Conservation (phyloP, 1,140 invertebrate genomes). For the Trachelipus rathkii region DNA sequence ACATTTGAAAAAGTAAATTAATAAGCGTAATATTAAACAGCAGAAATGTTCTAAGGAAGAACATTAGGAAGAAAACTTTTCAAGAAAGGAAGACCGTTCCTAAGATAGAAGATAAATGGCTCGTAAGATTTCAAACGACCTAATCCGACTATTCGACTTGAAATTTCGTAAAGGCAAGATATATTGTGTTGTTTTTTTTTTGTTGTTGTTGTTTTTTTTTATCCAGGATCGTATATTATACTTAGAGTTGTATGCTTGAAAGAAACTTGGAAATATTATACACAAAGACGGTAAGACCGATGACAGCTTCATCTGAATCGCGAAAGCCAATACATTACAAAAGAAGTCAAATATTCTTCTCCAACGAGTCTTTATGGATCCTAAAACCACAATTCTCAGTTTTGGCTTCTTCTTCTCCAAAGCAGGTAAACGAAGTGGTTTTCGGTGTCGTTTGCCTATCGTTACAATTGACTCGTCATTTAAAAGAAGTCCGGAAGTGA, state of each 20-base stretch:
- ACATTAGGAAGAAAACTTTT: too few relatives aligned
- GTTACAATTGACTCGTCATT: neutral
- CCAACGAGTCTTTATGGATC: neutral
- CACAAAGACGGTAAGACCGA: neutral
- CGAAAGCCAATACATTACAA: neutral
- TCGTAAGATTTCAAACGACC: neutral
- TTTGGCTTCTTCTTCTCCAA: neutral
- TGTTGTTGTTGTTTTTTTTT: neutral
- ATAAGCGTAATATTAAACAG: too few relatives aligned
- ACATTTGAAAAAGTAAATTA: too few relatives aligned
- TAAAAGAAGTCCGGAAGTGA: too few relatives aligned
- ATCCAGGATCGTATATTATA: constrained; percentile 7
- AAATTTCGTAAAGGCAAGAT: neutral
- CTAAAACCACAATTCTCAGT: neutral
- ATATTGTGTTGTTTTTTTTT: neutral
- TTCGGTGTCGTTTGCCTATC: too few relatives aligned
- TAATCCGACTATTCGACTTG: neutral
- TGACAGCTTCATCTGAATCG: constrained; percentile 4
- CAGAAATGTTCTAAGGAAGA: too few relatives aligned
- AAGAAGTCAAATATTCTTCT: constrained; percentile 4
- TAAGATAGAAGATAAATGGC: neutral
- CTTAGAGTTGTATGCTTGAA: neutral
- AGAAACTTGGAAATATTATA: neutral
- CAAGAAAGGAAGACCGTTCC: neutral
- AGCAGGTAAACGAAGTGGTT: neutral